Base-by-base conservation (phyloP, 1,140 invertebrate species). In the Drosophila lacteicornis region DNA sequence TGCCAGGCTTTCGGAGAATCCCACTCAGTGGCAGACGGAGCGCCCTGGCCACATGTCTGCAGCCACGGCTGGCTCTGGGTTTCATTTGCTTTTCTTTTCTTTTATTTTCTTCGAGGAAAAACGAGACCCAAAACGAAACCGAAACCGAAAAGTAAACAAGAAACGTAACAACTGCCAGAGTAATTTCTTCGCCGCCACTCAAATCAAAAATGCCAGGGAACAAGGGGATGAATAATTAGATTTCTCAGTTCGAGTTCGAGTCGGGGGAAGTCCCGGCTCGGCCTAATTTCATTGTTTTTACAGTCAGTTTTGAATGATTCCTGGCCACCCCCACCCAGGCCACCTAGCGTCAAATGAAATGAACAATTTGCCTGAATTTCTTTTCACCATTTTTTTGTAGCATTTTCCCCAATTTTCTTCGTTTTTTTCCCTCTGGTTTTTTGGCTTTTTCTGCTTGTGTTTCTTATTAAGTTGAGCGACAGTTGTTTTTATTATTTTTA, bases 191-290 rank as follows among this genome's bases (percentile, higher is more conserved):
- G 40, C 30, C 46, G 42, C 43, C 45, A 42, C 42, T n/a, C 13
- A 46, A 49, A 15, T 38, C 36, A 49, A 65, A 46, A 75, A 63
- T 62, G 60, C 53, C 57, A 50, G 33, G 33, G 33, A 71, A 82
- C 90, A 91, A 85, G 80, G 82, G 76, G 79, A 92, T 92, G 91
- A 91, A 92, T 92, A 92, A 92, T 92, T 92, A 92, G 91, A 92
- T 92, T 92, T 87, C 91, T 90, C 85, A 90, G 85, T 68, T 36
- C 45, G 13, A 38, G 33, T 17, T 8, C 30, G 30, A 22, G 45
- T 46, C 12, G 19, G 36, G 53, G 53, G 53, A 19, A 55, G 53
- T 56, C 61, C 60, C 43, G 47, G 75, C 62, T 70, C 85, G 84
- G 84, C 80, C 85, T 90, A 90, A 90, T 90, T 90, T 90, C 85